Conservation (phyloP, 1,140 invertebrate genomes). For the Aricia agestis region DNA sequence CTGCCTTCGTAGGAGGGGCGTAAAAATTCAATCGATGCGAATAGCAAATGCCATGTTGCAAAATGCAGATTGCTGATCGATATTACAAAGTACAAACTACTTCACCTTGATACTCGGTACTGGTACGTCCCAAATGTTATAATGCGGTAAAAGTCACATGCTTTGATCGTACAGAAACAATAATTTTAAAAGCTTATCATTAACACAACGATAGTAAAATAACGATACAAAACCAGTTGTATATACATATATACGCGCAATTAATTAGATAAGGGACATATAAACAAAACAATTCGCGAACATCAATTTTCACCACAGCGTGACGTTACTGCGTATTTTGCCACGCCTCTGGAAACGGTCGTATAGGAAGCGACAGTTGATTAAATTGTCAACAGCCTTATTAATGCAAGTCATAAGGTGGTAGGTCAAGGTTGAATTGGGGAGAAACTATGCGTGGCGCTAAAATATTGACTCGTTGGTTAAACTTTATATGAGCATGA, state of each 20-base stretch:
- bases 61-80: background rate
- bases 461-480: too few relatives aligned
- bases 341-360: background rate
- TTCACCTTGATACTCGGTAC: background rate
- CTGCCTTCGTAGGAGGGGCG: too few relatives aligned
- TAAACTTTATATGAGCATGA: too few relatives aligned
- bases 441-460: too few relatives aligned
- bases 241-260: too few relatives aligned
- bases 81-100: background rate
- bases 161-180: too few relatives aligned
- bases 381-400: slow-evolving; percentile 20
- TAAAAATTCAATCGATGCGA: background rate
- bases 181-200: too few relatives aligned
- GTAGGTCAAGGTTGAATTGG: slow-evolving; percentile 20
- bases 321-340: background rate
- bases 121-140: background rate
- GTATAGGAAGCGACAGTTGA: slow-evolving; percentile 9
- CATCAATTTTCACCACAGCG: background rate
- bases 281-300: too few relatives aligned
- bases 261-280: too few relatives aligned
- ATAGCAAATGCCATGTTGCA: background rate
- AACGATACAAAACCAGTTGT: too few relatives aligned
- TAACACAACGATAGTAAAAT: too few relatives aligned
- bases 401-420: background rate
- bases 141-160: background rate